phyloP scores from a whole-genome alignment of 2,888 invertebrate species.

The Acronicta alni region DNA sequence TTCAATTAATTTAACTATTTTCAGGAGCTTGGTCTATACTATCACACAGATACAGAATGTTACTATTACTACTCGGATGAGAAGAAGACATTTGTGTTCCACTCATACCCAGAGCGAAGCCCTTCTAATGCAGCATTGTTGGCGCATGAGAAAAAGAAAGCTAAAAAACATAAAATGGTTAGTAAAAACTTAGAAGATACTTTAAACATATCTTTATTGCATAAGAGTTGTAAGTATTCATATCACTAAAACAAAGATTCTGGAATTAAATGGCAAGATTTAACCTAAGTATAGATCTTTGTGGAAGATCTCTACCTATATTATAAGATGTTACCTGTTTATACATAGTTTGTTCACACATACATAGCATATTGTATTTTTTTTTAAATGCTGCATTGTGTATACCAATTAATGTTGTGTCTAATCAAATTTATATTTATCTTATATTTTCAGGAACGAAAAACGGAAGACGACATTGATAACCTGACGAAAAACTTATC shows the following conservation, averaged over 20 bases:
- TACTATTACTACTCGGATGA: conserved; percentile 95
- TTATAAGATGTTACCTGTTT: no score
- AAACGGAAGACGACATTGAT: conserved; percentile 77
- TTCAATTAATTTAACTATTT: conserved; percentile 38
- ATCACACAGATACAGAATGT: conserved; percentile 95
- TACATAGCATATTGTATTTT: no score
- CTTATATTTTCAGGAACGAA: conserved; percentile 74
- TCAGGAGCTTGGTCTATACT: conserved; percentile 96
- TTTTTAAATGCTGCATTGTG: no score
- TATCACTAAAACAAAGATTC: no score
- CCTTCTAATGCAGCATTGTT: conserved; percentile 66
- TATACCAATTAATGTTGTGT: no score
- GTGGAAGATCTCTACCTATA: no score
- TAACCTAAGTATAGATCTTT: no score
- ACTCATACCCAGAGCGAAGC: conserved; percentile 92
- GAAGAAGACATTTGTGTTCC: conserved; percentile 93
- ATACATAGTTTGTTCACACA: no score
- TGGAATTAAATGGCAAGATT: no score
- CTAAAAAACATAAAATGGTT: conserved; percentile 79
- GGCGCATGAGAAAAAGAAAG: conserved; percentile 76
- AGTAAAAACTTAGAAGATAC: conserved; percentile 2
- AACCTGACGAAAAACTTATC: conserved; percentile 86
- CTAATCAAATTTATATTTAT: conserved; percentile 11
- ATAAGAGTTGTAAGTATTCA: no score
- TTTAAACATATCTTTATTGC: no score